A percentile compares a stretch with the other conserved stretches of the same genome.
phyloP scores from a whole-genome alignment of 2,888 invertebrate species.

The Shargacucullia verbasci region DNA sequence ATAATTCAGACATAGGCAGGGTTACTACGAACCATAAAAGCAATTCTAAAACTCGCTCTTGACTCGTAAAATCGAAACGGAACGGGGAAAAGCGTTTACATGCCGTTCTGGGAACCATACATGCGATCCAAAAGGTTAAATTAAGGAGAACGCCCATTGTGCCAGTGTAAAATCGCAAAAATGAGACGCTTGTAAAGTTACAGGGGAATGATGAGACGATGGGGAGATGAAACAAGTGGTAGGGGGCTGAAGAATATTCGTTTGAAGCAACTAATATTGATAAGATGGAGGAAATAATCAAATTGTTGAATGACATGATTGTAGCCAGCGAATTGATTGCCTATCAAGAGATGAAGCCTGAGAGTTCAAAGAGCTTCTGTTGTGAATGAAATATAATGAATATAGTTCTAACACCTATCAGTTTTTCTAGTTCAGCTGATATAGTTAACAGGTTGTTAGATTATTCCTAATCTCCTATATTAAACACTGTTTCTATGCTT shows the following conservation, averaged over 20 bases:
- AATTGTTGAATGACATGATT: too few species aligned
- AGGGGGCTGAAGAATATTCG: neutral
- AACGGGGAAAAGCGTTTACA: conserved; percentile 79
- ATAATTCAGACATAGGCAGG: conserved; percentile 77
- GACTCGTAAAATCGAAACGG: conserved; percentile 80
- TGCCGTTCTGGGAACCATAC: conserved; percentile 66
- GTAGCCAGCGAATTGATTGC: too few species aligned
- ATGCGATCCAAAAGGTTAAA: conserved; percentile 56
- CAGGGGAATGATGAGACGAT: conserved; percentile 26
- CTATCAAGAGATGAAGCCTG: too few species aligned
- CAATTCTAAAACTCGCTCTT: conserved; percentile 77
- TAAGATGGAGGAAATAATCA: too few species aligned
- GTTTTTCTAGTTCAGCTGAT: too few species aligned
- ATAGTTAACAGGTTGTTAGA: too few species aligned
- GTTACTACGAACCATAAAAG: conserved; percentile 75
- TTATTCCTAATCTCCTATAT: too few species aligned
- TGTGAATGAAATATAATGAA: too few species aligned
- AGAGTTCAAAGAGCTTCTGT: neutral
- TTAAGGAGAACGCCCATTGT: conserved; percentile 55
- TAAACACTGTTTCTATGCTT: too few species aligned
- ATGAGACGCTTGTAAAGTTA: conserved; percentile 47
- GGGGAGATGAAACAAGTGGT: conserved; percentile 29
- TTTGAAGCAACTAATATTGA: too few species aligned
- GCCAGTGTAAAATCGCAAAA: conserved; percentile 49
- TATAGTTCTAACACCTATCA: neutral